A percentile compares a stretch with the other conserved stretches of the same genome.
phyloP scores from a whole-genome alignment of 2,113 vertebrate species.

The Monarcha castaneiventris region DNA sequence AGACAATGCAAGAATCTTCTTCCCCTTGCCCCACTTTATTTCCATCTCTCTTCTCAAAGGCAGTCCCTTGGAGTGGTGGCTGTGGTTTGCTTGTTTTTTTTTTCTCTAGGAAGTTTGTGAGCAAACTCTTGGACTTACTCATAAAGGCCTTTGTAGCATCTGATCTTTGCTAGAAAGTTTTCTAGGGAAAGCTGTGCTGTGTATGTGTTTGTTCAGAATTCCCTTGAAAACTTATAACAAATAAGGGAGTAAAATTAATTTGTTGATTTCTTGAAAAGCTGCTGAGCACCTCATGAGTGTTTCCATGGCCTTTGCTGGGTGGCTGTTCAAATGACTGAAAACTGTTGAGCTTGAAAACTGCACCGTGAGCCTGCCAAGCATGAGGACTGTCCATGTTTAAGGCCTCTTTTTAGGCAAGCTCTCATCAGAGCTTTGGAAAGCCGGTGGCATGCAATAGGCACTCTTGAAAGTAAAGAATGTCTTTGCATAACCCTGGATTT shows the following conservation, averaged over 20 bases:
- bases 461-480: neutral
- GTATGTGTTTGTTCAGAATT: neutral
- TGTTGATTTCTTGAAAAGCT: neutral
- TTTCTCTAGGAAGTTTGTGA: neutral
- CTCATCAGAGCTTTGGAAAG: neutral
- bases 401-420: neutral
- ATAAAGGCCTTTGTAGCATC: neutral
- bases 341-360: neutral
- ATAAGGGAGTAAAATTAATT: neutral
- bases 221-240: neutral
- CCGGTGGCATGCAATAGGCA: rapidly evolving
- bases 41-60: neutral
- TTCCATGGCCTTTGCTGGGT: neutral
- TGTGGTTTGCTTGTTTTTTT: neutral
- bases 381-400: neutral
- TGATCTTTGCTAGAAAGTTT: neutral
- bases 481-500: neutral
- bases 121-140: neutral
- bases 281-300: neutral
- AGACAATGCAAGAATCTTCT: neutral
- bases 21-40: neutral
- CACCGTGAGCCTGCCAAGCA: neutral
- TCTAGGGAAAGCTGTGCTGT: neutral
- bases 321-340: neutral
- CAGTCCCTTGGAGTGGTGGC: neutral